Conservation (phyloP, 2,888 invertebrate genomes). For the Drosophila leonis region DNA sequence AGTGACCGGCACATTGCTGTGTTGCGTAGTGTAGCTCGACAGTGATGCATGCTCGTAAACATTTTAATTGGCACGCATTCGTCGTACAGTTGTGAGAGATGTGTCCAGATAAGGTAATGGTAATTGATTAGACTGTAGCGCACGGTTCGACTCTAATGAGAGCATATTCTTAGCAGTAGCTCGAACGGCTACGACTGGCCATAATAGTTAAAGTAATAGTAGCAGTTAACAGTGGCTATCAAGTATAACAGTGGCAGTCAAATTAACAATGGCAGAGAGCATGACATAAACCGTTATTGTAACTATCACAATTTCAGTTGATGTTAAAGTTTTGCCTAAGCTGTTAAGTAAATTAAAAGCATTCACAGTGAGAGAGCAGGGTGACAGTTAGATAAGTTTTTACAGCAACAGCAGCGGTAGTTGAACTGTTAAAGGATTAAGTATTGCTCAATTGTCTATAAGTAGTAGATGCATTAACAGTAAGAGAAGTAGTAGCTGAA, state of each 20-base stretch:
- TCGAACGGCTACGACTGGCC: neutral
- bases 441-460: neutral
- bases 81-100: slow-evolving; percentile 46
- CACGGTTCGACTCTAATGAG: slow-evolving; percentile 5
- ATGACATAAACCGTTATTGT: neutral
- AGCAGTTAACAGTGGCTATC: neutral
- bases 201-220: slow-evolving; percentile 1
- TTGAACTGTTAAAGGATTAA: neutral
- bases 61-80: slow-evolving; percentile 68
- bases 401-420: neutral
- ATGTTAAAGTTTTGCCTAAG: neutral
- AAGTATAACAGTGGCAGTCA: neutral
- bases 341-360: slow-evolving; percentile 5
- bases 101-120: slow-evolving; percentile 57
- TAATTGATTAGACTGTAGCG: slow-evolving; percentile 66
- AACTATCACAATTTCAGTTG: neutral
- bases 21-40: slow-evolving; percentile 20
- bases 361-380: neutral
- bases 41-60: slow-evolving; percentile 60
- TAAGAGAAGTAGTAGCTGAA: neutral
- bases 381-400: neutral
- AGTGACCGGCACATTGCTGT: slow-evolving; percentile 1
- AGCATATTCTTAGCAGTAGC: neutral
- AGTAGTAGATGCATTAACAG: neutral
- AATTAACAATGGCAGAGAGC: neutral